Conservation (phyloP, 2,888 invertebrate species). For the Pristionchus mayeri region DNA sequence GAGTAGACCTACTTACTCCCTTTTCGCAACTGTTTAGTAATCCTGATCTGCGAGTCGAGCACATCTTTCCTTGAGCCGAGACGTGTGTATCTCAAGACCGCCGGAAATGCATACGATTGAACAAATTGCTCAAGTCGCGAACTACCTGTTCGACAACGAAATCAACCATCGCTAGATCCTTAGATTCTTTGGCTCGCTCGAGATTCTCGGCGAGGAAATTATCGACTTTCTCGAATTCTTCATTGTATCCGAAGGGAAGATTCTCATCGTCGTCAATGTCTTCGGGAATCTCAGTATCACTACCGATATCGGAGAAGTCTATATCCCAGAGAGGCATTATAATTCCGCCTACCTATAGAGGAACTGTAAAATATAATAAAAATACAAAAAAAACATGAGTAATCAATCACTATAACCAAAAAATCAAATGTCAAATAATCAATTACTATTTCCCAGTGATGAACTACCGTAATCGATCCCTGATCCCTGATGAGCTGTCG, state of each 20-base stretch:
- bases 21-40: background rate
- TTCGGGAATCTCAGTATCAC: background rate
- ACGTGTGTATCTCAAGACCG: background rate
- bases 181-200: background rate
- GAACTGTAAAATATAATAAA: background rate
- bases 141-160: conserved; percentile 29
- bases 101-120: background rate
- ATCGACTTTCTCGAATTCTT: conserved; percentile 16
- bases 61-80: conserved; percentile 7
- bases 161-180: background rate
- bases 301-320: conserved; percentile 11
- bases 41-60: conserved; percentile 5
- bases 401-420: too few relatives aligned
- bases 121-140: too few relatives aligned
- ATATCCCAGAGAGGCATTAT: conserved; percentile 21
- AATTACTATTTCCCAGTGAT: too few relatives aligned
- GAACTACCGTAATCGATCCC: too few relatives aligned
- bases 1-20: background rate
- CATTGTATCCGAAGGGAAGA: background rate
- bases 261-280: background rate
- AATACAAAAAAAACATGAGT: too few relatives aligned
- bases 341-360: too few relatives aligned
- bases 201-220: background rate
- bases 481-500: too few relatives aligned
- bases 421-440: too few relatives aligned